Base-by-base conservation (phyloP, 2,888 invertebrate genomes). In the Carterocephalus palaemon region DNA sequence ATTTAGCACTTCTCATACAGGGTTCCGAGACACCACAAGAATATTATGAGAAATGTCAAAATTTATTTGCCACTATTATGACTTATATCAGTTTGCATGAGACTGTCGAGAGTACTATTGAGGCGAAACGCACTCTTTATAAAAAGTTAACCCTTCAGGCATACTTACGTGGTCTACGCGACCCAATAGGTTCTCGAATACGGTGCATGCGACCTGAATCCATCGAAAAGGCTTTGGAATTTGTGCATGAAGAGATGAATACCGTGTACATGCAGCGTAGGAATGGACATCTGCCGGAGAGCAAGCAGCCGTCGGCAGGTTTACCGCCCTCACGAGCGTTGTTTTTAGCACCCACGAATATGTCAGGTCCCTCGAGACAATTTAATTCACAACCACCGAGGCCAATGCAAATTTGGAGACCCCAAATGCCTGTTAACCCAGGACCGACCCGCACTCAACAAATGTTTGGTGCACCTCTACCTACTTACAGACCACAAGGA, bases 361-460 rank as follows among this genome's bases (percentile, higher is more conserved):
- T n/a, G n/a, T n/a, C n/a, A n/a, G n/a, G n/a, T n/a, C n/a, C n/a
- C n/a, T n/a, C n/a, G n/a, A n/a, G n/a, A n/a, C n/a, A n/a, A n/a
- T n/a, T n/a, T n/a, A n/a, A n/a, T n/a, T n/a, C n/a, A n/a, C n/a
- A n/a, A n/a, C n/a, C n/a, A n/a, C n/a, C n/a, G n/a, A n/a, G n/a
- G 22, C 39, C 29, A 19, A 39, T 39, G 37, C 39, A 39, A 15
- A 29, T 8, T 17, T 48, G 45, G 45, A 48, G 33, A 31, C 37
- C 46, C 19, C 20, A 37, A 22, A 6, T 29, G 5, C 34, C 37
- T 34, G 31, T 22, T n/a, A 28, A 16, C 26, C 26, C 40, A 5
- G 46, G 37, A 5, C 50, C 53, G 0, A 32, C 46, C 0, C 42
- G 51, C 1, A 55, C 56, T 2, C 53, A 53, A 12, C 53, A 58